phyloP scores from a whole-genome alignment of 2,113 vertebrate species.

The Eolophus roseicapilla region DNA sequence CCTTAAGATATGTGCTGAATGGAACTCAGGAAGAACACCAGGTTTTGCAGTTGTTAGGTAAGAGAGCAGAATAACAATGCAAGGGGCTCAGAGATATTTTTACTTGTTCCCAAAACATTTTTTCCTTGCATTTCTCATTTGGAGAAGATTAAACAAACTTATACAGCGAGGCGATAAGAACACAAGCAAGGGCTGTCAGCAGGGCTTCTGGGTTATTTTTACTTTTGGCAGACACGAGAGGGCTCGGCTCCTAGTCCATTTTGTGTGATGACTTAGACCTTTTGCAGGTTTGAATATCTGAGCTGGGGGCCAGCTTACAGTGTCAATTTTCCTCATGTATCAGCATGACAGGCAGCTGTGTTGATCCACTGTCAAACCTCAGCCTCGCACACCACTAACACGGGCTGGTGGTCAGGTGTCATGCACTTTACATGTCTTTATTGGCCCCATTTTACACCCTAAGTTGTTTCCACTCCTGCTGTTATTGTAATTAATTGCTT shows the following conservation, averaged over 20 bases:
- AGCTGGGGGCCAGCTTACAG: too few relatives aligned
- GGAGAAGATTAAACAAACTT: background rate
- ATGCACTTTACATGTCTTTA: background rate
- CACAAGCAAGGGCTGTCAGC: background rate
- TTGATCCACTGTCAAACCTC: background rate
- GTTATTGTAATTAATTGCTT: background rate
- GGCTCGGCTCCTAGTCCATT: background rate
- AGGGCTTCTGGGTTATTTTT: background rate
- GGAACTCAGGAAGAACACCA: background rate
- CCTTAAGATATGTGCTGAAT: background rate
- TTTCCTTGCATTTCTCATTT: background rate
- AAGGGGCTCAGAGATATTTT: background rate
- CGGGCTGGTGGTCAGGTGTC: rapidly evolving
- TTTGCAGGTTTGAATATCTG: background rate
- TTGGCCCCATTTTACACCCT: background rate
- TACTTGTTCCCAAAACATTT: background rate
- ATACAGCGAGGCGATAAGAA: background rate
- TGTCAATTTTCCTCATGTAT: background rate
- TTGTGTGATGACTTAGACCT: background rate
- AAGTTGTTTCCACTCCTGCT: background rate
- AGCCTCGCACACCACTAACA: background rate
- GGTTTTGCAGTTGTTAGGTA: background rate
- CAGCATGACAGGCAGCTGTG: background rate
- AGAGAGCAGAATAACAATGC: background rate
- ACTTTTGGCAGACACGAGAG: background rate